Base-by-base conservation (phyloP, 2,113 vertebrate species). In the Embiotoca jacksoni region DNA sequence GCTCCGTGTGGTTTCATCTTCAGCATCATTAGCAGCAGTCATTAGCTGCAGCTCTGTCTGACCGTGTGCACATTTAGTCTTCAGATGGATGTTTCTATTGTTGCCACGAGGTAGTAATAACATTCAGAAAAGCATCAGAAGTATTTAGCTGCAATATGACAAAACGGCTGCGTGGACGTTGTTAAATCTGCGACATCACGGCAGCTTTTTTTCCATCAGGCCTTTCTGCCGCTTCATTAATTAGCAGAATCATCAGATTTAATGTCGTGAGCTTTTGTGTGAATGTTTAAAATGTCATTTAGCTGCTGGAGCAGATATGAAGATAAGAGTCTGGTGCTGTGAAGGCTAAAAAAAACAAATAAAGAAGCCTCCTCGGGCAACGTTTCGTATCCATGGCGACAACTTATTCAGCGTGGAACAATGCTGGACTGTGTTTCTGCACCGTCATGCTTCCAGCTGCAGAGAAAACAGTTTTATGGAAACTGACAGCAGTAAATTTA, bases 21-120 rank as follows among this genome's bases (percentile, higher is more conserved):
- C 46, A 65, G 58, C 54, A 33, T 83, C 73, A 68, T 82, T 72
- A 66, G 47, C 62, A 59, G 10, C 41, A 55, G 7, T 59, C 13
- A 62, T 80, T 47, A 66, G 71, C 3, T 7, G 23, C 6, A 49
- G 53, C 41, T 57, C 15, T 9, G 65, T 35, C 31, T 23, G 7
- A 54, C 60, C 11, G 31, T 33, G 15, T 37, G 9, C 4, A 52
- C 23, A 56, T 55, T 65, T 5, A 61, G 52, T 64, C 49, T 75
- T 46, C 33, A 53, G 46, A 14, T 3, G 2, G 7, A 47, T 32
- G 61, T 44, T 50, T 79, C 56, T 54, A 6, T 7, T 68, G 10
- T 59, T 58, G 65, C 59, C 46, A 52, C 0, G 39, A 82, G 66
- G 64, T 53, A 61, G n/a, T 56, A 36, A 70, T 74, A 76, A 62